Base-by-base conservation (phyloP, 1,140 invertebrate genomes). In the Drosophila saltans region DNA sequence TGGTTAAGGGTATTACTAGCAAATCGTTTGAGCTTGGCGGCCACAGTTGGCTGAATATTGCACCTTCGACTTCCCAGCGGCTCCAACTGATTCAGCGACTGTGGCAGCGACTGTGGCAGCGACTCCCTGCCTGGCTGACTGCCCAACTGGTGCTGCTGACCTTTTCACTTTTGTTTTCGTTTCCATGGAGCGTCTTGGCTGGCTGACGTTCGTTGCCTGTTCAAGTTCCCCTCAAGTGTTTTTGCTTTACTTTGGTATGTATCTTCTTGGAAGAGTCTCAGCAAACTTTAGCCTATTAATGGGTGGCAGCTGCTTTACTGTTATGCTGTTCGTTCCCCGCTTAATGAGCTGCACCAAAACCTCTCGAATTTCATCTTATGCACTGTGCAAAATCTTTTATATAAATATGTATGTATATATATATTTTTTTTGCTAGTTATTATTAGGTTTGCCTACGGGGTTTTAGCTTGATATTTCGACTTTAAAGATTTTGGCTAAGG, bases 91-190 rank as follows among this genome's bases (percentile, higher is more conserved):
- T 36, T 58, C 10, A 36, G 6, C 33, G 33, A 36, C 33, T 56
- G 5, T 45, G 59, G 68, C 10, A 36, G 6, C 33, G 33, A 36
- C 33, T 56, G 5, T 45, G 59, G 68, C 57, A 26, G 41, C n/a
- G 69, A 62, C 57, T 78, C 68, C 73, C 78, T 79, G 79, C 64
- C 55, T 72, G 69, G 30, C 10, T 48, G 62, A 36, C 8, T 64
- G 62, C 67, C 75, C 75, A 78, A 78, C 75, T 78, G 74, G 45
- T 67, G 66, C 61, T 80, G 75, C 78, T 89, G 84, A 89, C 84
- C 84, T 89, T 89, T 89, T 89, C 85, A 89, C 84, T 89, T 90
- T 89, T 84, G 81, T 84, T 89, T 89, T 89, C 85, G 72, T 89
- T 80, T 81, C 58, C 65, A 72, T 77, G 24, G 66, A 36, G 75